phyloP scores from a whole-genome alignment of 2,888 invertebrate genomes.

The Sesia apiformis region DNA sequence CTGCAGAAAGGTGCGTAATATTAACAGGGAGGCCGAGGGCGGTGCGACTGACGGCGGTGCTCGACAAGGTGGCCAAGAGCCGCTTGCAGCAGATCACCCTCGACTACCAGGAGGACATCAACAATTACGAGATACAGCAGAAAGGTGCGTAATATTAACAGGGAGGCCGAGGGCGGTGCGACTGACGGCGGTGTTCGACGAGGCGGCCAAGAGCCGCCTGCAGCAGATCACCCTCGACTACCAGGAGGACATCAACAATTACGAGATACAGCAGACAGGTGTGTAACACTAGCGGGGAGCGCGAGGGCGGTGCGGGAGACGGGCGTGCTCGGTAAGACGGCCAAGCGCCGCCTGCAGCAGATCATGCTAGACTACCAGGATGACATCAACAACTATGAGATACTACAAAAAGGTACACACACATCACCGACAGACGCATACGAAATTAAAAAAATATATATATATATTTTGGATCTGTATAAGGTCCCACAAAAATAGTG shows the following conservation, averaged over 20 bases:
- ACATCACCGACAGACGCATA: too few relatives aligned
- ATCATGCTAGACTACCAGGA: slow-evolving; percentile 88
- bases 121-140: slow-evolving; percentile 78
- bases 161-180: background rate
- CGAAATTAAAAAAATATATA: too few relatives aligned
- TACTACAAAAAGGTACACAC: too few relatives aligned
- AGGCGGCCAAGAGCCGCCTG: slow-evolving; percentile 84
- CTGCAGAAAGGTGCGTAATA: slow-evolving; percentile 72
- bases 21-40: background rate
- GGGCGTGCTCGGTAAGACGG: slow-evolving; percentile 84
- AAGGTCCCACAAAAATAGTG: too few relatives aligned
- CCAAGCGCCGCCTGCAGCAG: slow-evolving; percentile 84
- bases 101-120: slow-evolving; percentile 87
- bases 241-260: slow-evolving; percentile 83
- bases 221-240: slow-evolving; percentile 88
- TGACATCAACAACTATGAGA: slow-evolving; percentile 82
- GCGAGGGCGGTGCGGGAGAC: too few relatives aligned
- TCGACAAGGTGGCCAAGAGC: slow-evolving; percentile 83
- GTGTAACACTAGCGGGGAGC: background rate
- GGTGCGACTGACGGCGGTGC: too few relatives aligned
- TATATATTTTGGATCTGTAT: too few relatives aligned
- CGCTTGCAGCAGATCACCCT: slow-evolving; percentile 86
- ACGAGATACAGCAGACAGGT: slow-evolving; percentile 78
- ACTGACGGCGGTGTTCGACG: too few relatives aligned
- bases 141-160: slow-evolving; percentile 51